Base-by-base conservation (phyloP, 2,797 vertebrate species). In the Falco biarmicus region DNA sequence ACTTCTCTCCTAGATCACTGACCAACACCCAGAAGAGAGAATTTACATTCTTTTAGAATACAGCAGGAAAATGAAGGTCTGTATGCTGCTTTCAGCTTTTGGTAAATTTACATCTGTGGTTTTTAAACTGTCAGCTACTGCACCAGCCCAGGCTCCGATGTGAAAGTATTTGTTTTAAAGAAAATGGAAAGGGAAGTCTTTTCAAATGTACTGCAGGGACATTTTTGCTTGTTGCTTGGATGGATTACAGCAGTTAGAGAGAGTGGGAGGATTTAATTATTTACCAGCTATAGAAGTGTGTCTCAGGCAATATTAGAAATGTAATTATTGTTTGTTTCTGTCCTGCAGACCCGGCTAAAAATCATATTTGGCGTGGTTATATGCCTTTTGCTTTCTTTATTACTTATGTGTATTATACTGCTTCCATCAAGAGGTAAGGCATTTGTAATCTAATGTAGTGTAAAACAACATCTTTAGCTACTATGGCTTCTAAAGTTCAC, bases 61-160 rank as follows among this genome's bases (percentile, higher is more conserved):
- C 97, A 2, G 87, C 95, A 95, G 90, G 96, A 95, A 97, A 96
- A 98, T 98, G 98, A 98, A 98, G 98, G 98, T 98, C 91, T 97
- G 98, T 98, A 96, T 83, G 56, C 48, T 91, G 77, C 59, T 48
- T 85, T 90, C 92, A 77, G 37, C 50, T 91, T 88, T 79, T 87
- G 47, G 37, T 70, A 79, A 87, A 8, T 80, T 92, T 89, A 19
- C 16, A 43, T 93, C 70, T 94, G 91, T 85, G 68, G 41, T 69
- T 94, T 94, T 94, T 89, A 91, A 88, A 86, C 85, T 95, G 86
- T 93, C 75, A 65, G n/a, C 88, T 97, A 21, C 90, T 96, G 74
- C 74, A 95, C 56, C 91, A 93, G 43, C 78, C 78, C 37, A 83
- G 66, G 82, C 61, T 95, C 60, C 76, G 88, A 86, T 94, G 63